Evolutionary conservation across 1,140 invertebrate species (phyloP), one percentile per base, ranked within the genome.

Genomic region (Teleopsis dalmanni): DNA sequence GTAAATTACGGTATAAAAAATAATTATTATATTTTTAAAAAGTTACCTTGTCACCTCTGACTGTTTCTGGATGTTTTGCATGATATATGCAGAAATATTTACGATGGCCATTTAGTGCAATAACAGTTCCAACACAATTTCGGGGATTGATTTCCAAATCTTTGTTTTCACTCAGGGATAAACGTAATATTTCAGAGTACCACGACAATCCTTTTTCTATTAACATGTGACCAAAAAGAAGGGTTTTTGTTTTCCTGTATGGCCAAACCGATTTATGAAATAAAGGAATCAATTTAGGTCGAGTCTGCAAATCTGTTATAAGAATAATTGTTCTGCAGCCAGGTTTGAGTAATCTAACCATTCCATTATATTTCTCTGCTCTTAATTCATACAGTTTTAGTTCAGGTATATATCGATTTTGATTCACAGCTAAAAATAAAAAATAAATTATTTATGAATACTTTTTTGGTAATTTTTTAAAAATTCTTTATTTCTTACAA

Each of bases 61-160:
- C 62, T 36, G 72, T 68, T 63, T 78, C 75, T 1, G 75, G 78
- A 55, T 94, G 90, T 70, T 94, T 95, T 27, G 94, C 91, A 74
- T 99, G 95, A 74, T 96, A 98, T 76, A 99, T 94, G 68, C 91
- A 97, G 75, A 97, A 98, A 73, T 98, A 98, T 73, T 94, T 93
- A 40, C 94, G 77, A 71, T 93, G 89, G 4, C 95, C 95, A 75
- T 98, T 98, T 27, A 98, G 73, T 2, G 93, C 88, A 18, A 99
- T 73, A 25, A 99, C 95, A 18, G 96, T 99, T 6, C 96, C 96
- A 26, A 98, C 85, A 72, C 93, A 97, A 76, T 98, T 98, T 58
- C 90, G 83, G 3, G 92, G 88, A 77, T 98, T 98, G 29, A 98
- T 95, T 54, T 87, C 83, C 44, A 97, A 75, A 56, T 90, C 83